Base-by-base conservation (phyloP, 2,888 invertebrate genomes). In the Nasonovia ribisnigri region DNA sequence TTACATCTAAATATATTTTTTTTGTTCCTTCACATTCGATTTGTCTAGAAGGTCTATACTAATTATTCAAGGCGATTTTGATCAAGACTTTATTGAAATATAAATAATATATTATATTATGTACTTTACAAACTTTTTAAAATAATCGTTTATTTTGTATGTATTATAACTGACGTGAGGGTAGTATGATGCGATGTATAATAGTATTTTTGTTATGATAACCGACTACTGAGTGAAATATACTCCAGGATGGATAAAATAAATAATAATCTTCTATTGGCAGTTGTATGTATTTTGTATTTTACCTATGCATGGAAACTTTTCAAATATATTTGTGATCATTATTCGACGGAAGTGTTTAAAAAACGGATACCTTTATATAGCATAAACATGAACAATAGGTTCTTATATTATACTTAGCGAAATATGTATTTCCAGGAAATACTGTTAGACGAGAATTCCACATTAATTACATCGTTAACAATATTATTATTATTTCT, bases 1-100 rank as follows among this genome's bases (percentile, higher is more conserved):
- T 46, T 46, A 46, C n/a, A 67, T 67, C n/a, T n/a, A 16, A 57
- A 57, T 8, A 57, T 8, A 20, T 67, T 67, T 20, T 20, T 36
- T 77, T 36, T 36, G 20, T 77, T 77, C 0, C 4, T 67, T 67
- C n/a, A n/a, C n/a, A 13, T 67, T 67, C 67, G 13, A 67, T n/a
- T 67, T 67, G 29, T 36, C 20, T 77, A 20, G 77, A 77, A n/a
- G 13, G 29, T 20, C 20, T 20, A n/a, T 67, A 16, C 11, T 48
- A 60, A 89, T 46, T 46, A 8, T 89, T 89, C 89, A 60, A 89
- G 89, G 89, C 20, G 29, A 43, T 89, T 60, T 89, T 42, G n/a
- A 36, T 54, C 11, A 26, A 51, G 42, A 88, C 13, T 89, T 89
- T 57, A 43, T 57, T 24, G 24, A 87, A 87, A n/a, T 87, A 48